Evolutionary conservation across 2,113 vertebrate genomes (phyloP).

Genomic region (Antigone vipio): DNA sequence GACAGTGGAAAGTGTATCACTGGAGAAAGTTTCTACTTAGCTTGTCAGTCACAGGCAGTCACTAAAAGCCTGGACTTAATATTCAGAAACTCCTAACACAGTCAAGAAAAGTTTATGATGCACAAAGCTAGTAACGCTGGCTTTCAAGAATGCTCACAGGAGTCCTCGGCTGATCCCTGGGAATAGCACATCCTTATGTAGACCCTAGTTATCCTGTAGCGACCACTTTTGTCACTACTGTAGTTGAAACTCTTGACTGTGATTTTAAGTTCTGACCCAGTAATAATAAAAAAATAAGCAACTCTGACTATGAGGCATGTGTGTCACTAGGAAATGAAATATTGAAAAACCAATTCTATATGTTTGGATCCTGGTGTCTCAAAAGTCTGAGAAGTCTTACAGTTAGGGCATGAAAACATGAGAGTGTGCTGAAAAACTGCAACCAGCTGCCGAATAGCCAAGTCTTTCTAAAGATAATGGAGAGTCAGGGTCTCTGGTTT

Average conservation of each 20-base stretch:
- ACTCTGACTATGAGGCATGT: not conserved
- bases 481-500: not conserved
- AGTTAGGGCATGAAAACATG: not conserved
- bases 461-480: not conserved
- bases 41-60: not conserved
- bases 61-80: not conserved
- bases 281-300: not conserved
- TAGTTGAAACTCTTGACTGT: not conserved
- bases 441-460: not conserved
- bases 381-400: not conserved
- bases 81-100: not conserved
- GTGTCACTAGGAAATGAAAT: not conserved
- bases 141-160: not conserved
- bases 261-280: not conserved
- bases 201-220: not conserved
- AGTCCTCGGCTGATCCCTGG: not conserved
- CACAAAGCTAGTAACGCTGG: not conserved
- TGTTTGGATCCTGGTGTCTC: not conserved
- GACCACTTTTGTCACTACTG: not conserved
- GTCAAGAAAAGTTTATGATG: not conserved
- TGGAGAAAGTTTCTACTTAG: not conserved
- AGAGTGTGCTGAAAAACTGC: not conserved
- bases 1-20: not conserved
- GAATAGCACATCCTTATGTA: not conserved
- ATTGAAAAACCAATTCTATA: not conserved